Evolutionary conservation across 2,797 vertebrate genomes (phyloP).

Genomic region (Sebastes oblongus): DNA sequence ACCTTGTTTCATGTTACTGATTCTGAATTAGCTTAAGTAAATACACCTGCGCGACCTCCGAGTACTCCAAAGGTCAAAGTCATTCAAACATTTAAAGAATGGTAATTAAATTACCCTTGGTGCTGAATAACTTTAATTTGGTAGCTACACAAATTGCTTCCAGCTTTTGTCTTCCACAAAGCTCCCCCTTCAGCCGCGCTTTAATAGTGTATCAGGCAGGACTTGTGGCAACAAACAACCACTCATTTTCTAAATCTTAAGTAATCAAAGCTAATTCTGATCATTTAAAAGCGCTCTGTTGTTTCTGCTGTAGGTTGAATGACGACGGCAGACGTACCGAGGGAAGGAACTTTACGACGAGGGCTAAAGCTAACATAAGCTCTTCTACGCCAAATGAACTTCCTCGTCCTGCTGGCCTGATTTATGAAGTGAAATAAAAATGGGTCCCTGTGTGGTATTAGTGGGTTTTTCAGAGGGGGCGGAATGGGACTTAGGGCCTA

Average conservation of each 20-base stretch:
- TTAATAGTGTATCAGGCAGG: constrained; percentile 79
- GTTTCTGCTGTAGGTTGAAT: constrained; percentile 46
- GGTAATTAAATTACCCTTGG: constrained; percentile 88
- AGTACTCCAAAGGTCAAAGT: constrained; percentile 85
- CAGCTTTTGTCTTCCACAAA: constrained; percentile 82
- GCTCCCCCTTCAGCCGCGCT: constrained; percentile 69
- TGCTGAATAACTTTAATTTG: constrained; percentile 88
- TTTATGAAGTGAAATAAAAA: constrained; percentile 85
- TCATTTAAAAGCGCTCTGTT: constrained; percentile 60
- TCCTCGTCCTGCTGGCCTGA: constrained; percentile 73
- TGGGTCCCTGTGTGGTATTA: constrained; percentile 78
- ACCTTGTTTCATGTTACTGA: constrained; percentile 84
- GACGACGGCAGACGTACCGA: constrained; percentile 25
- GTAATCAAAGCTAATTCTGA: constrained; percentile 79
- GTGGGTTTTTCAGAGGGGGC: constrained; percentile 72
- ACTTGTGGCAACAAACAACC: constrained; percentile 78
- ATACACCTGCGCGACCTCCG: constrained; percentile 85
- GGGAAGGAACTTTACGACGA: constrained; percentile 63
- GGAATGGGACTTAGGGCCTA: constrained; percentile 66
- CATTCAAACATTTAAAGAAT: constrained; percentile 90
- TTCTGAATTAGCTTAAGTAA: constrained; percentile 87
- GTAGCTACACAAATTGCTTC: constrained; percentile 87
- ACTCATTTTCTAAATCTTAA: constrained; percentile 73
- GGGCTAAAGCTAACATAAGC: constrained; percentile 75
- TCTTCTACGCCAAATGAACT: constrained; percentile 75